Conservation (phyloP, 2,888 invertebrate species). For the Chouioia cunea region DNA sequence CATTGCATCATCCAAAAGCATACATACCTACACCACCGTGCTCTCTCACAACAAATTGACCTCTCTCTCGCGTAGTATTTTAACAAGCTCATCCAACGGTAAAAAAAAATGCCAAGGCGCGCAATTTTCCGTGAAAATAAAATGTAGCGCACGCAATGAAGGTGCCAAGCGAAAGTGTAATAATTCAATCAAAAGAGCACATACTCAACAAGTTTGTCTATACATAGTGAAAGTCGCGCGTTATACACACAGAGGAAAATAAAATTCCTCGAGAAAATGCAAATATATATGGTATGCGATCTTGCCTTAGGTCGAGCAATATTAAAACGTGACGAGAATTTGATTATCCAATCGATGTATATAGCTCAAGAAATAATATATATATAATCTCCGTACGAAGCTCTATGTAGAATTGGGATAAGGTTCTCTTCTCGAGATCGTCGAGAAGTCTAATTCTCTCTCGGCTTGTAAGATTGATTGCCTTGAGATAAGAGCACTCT, state of each 20-base stretch:
- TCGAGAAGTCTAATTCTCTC: constrained; percentile 25
- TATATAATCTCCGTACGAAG: too few relatives aligned
- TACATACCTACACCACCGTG: too few relatives aligned
- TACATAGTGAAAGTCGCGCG: constrained; percentile 35
- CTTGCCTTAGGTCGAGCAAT: not conserved
- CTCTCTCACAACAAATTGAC: too few relatives aligned
- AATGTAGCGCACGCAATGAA: constrained; percentile 40
- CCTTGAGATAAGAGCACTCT: not conserved
- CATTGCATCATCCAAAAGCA: too few relatives aligned
- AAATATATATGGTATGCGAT: too few relatives aligned
- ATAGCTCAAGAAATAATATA: too few relatives aligned
- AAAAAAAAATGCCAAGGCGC: not conserved
- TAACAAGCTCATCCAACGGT: too few relatives aligned
- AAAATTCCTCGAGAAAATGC: too few relatives aligned
- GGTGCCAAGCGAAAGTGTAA: constrained; percentile 44
- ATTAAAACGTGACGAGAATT: constrained; percentile 45
- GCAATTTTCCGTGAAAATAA: constrained; percentile 26
- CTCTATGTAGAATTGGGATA: not conserved
- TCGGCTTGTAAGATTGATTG: constrained; percentile 25
- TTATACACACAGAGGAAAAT: not conserved
- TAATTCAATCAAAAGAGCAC: constrained; percentile 43
- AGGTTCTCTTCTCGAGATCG: constrained; percentile 1
- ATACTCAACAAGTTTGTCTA: too few relatives aligned
- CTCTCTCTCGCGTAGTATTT: too few relatives aligned
- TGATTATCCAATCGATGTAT: constrained; percentile 32